Conservation (phyloP, 2,888 invertebrate species). For the Caenorhabditis uteleia region DNA sequence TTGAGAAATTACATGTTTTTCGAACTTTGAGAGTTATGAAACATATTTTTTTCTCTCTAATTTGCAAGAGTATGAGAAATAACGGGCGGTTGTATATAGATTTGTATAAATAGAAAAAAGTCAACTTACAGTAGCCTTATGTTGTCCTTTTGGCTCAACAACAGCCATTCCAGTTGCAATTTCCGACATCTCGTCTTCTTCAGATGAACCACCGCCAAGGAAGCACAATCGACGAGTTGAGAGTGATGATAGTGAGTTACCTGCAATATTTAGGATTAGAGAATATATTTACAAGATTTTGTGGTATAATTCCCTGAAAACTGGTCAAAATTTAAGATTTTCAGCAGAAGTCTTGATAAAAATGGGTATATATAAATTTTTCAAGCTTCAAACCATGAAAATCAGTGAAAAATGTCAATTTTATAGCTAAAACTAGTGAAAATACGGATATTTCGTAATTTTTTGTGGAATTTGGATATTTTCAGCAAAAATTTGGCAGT, state of each 20-base stretch:
- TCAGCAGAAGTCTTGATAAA: background rate
- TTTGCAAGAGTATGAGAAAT: too few relatives aligned
- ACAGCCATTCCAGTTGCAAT: conserved; percentile 1
- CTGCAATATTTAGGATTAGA: conserved; percentile 2
- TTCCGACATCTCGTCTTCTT: conserved; percentile 18
- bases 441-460: too few relatives aligned
- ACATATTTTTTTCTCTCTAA: too few relatives aligned
- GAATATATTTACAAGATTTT: background rate
- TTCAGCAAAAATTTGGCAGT: too few relatives aligned
- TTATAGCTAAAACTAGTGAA: too few relatives aligned
- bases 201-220: conserved; percentile 14
- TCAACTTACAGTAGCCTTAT: conserved; percentile 5
- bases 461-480: too few relatives aligned
- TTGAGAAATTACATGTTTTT: too few relatives aligned
- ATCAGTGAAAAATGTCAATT: too few relatives aligned
- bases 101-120: background rate
- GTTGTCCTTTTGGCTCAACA: conserved; percentile 12
- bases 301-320: background rate
- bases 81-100: too few relatives aligned
- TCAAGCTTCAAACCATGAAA: too few relatives aligned
- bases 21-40: too few relatives aligned
- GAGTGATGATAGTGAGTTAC: conserved; percentile 34
- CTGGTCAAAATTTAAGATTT: background rate
- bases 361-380: too few relatives aligned
- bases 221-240: conserved; percentile 30